Evolutionary conservation across 2,113 vertebrate species (phyloP), one percentile per base, ranked within the genome.

Genomic region (Cathartes aura): DNA sequence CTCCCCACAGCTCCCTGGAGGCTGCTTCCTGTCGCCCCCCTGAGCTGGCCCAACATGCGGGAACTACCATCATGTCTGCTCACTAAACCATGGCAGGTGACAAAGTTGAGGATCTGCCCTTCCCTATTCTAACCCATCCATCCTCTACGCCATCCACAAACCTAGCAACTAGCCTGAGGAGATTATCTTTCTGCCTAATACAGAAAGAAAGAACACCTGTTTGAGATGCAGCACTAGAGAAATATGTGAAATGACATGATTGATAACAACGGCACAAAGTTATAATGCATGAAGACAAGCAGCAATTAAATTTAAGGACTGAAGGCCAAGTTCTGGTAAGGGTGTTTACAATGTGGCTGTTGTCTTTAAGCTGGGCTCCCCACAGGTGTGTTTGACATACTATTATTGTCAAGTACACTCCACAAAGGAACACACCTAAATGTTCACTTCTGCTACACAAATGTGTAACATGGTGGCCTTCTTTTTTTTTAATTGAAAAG

Each of bases 231-330:
- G 32, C 62, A 40, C 53, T 63, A 87, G 89, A 96, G 80, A 95
- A 93, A 82, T 82, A 91, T 21, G 60, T 71, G 84, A 85, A 96
- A 82, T 87, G 73, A 95, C 89, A 94, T 74, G 84, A 96, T 50
- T 95, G 91, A 97, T 96, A 96, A 95, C 50, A 78, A 75, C 21
- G 4, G 55, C 58, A 81, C 34, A 47, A 87, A 87, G 32, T 84
- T 84, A 36, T 22, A 82, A 81, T 1, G 8, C 43, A 58, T 29
- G 30, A 94, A 91, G 83, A 91, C 84, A 90, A 91, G 89, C 15
- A 87, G 81, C 62, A 95, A 97, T 91, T 95, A 94, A 96, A 93
- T 89, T 70, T 56, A 48, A 68, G 58, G 53, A 89, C 58, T 9
- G 60, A 95, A 85, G 53, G 78, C 73, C 81, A 95, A 94, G 50